phyloP scores from a whole-genome alignment of 2,797 vertebrate species.

The Erithacus rubecula region DNA sequence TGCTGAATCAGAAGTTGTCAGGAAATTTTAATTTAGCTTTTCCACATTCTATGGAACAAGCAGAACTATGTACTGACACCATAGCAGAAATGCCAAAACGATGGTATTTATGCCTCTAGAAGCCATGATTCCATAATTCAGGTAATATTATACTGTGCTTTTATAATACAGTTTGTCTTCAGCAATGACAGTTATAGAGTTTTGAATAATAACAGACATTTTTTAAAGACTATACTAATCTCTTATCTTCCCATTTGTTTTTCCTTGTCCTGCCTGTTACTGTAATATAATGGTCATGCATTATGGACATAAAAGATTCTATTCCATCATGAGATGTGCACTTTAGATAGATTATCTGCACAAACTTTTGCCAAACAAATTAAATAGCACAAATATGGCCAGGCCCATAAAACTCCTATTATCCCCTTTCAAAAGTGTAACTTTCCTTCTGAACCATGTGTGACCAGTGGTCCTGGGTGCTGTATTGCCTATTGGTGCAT shows the following conservation, averaged over 20 bases:
- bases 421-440: not conserved
- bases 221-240: slow-evolving; percentile 41
- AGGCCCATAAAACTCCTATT: not conserved
- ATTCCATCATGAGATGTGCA: not conserved
- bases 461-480: not conserved
- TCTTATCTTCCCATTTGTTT: slow-evolving; percentile 48
- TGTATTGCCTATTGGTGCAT: not conserved
- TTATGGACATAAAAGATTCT: slow-evolving; percentile 35
- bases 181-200: slow-evolving; percentile 52
- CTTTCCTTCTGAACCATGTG: not conserved
- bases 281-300: slow-evolving; percentile 10
- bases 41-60: not conserved
- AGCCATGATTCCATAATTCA: slow-evolving; percentile 31
- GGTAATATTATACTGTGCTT: slow-evolving; percentile 9
- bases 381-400: slow-evolving; percentile 5
- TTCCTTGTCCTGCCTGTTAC: slow-evolving; percentile 34
- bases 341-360: not conserved
- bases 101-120: slow-evolving; percentile 37
- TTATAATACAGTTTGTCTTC: slow-evolving; percentile 53
- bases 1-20: slow-evolving; percentile 20
- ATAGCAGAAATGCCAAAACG: not conserved
- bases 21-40: slow-evolving; percentile 35
- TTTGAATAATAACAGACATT: slow-evolving; percentile 56
- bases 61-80: not conserved
- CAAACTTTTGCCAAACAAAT: slow-evolving; percentile 22